Percentiles rank a stretch among this genome's conserved stretches.
Evolutionary conservation across 2,797 vertebrate species (phyloP).

Genomic region (Syngnathus acus): DNA sequence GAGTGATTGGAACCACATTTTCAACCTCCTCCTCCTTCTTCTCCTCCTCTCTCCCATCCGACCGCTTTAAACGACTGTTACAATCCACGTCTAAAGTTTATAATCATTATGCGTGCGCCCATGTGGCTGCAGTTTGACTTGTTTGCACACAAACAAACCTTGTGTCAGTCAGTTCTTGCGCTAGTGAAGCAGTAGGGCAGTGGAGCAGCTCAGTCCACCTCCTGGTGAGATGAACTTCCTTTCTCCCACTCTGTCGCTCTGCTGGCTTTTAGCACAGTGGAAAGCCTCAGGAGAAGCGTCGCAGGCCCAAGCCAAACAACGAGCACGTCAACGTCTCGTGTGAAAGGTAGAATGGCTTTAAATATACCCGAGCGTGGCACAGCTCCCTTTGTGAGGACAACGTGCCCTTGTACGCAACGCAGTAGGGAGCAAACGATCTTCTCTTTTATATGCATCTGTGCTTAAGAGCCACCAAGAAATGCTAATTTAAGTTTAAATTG

Average conservation of each 20-base stretch:
- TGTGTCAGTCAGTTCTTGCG: background rate
- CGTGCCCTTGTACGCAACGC: background rate
- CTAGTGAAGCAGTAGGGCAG: constrained; percentile 13
- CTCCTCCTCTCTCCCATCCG: constrained; percentile 24
- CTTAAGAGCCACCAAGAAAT: background rate
- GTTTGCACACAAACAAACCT: constrained; percentile 17
- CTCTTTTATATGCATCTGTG: background rate
- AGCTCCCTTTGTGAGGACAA: constrained; percentile 16
- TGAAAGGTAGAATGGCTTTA: constrained; percentile 9
- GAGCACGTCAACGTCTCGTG: constrained; percentile 11
- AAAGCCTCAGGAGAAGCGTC: constrained; percentile 14
- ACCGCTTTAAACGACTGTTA: constrained; percentile 48
- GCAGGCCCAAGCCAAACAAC: constrained; percentile 24
- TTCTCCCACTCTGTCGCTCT: constrained; percentile 31
- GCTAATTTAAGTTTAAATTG: background rate
- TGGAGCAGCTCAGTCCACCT: constrained; percentile 17
- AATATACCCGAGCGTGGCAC: constrained; percentile 9
- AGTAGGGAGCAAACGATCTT: background rate
- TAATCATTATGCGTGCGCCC: constrained; percentile 50
- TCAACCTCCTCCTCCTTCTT: constrained; percentile 46
- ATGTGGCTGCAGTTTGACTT: constrained; percentile 24
- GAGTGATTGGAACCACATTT: constrained; percentile 79
- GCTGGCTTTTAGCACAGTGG: constrained; percentile 12
- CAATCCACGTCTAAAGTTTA: constrained; percentile 61
- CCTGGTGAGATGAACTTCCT: constrained; percentile 14